Evolutionary conservation across 2,888 invertebrate genomes (phyloP), one percentile per base, ranked within the genome.

Genomic region (Drosophila anomalata): DNA sequence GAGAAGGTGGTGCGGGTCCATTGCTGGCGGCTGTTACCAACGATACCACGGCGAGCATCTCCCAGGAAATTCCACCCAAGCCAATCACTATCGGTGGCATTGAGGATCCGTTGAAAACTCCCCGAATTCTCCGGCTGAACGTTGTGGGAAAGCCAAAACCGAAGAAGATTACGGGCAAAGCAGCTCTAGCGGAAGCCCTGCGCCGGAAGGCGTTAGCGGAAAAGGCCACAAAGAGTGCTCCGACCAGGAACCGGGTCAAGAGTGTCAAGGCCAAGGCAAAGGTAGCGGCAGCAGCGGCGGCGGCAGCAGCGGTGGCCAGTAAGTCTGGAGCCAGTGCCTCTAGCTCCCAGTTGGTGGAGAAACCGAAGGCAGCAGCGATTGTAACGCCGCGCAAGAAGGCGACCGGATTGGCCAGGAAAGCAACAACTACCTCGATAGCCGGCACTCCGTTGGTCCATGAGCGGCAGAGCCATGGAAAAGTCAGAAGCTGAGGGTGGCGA

Each of bases 401-500:
- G 17, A 17, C 17, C 17, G 17, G 17, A 17, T 17, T 31, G 44
- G 11, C 33, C 9, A 17, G 46, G n/a, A 24, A 36, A 22, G 14
- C 12, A 8, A 20, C 29, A 22, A 5, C n/a, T 20, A 2, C n/a
- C 20, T 42, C 20, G n/a, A 12, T 39, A 8, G 44, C 33, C 46
- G 17, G 17, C 1, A 3, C 20, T 5, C 1, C 22, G 2, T 1
- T 36, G 14, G 33, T 26, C 8, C 8, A 54, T 31, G 51, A 56
- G 29, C 58, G 54, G 12, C 41, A 53, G 14, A 20, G 46, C 50
- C 8, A 58, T 62, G 70, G 70, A 71, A 52, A 71, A 72, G 39
- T 41, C 72, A 44, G 65, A 72, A 11, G 52, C 72, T 54, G 65
- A 72, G 7, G 59, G 47, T 1, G 55, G 51, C 5, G 57, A 72